Base-by-base conservation (phyloP, 2,888 invertebrate species). In the Ophioninae sp. region DNA sequence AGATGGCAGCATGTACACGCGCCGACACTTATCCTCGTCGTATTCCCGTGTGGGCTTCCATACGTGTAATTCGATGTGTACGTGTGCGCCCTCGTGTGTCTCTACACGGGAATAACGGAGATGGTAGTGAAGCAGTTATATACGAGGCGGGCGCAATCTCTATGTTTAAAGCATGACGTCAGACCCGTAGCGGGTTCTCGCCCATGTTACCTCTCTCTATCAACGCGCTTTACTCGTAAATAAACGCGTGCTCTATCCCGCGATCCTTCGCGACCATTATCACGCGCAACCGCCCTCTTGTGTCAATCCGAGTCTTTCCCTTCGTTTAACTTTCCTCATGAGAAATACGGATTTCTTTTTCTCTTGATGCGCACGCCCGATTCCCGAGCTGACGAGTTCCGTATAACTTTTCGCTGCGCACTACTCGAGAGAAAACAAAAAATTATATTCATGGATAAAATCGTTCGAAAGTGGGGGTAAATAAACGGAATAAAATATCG, bases 141-240 rank as follows among this genome's bases (percentile, higher is more conserved):
- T 59, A 59, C 81, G 86, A 79, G 72, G 83, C 84, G 82, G 68
- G 85, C 85, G 85, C 83, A 87, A 87, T 88, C 89, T 88, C 89
- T 89, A 90, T 90, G 89, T 91, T 90, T 91, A 90, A 50, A 91
- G 89, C 89, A 88, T 91, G 91, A 91, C 91, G 90, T 91, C 91
- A 91, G 78, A 61, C 78, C 81, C 74, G 68, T 75, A 75, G 68
- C 80, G 80, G 75, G 61, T 75, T 80, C 74, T 74, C 72, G 79
- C 79, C 79, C 78, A 78, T 78, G 50, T 68, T 67, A 77, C 64
- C 57, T 72, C 62, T 64, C 20, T 59, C 39, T 72, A 57, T 78
- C 56, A 57, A 59, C 21, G 67, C 67, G 67, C 67, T 74, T 74
- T 50, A 20, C 64, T 64, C 74, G 74, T 76, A 67, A 65, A 76